Evolutionary conservation across 1,140 invertebrate species (phyloP).

Genomic region (Achatina immaculata): DNA sequence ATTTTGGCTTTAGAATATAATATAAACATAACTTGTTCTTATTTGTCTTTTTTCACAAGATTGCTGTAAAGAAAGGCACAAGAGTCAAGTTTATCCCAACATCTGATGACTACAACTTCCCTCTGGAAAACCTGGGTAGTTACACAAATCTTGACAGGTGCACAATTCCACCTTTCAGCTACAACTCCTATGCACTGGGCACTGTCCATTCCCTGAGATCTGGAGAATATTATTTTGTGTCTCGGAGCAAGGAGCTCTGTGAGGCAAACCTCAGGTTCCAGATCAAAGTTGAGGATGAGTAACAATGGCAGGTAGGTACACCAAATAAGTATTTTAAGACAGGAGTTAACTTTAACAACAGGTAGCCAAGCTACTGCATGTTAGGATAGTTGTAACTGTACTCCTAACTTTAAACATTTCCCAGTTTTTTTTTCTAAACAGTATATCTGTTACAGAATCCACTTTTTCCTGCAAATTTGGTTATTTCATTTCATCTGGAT

Average conservation of each 20-base stretch:
- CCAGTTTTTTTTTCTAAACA: too few species aligned
- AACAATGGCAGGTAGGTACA: not conserved
- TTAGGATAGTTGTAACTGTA: too few species aligned
- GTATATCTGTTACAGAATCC: too few species aligned
- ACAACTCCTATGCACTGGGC: not conserved
- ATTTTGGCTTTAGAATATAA: too few species aligned
- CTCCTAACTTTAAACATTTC: too few species aligned
- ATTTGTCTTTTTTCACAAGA: not conserved
- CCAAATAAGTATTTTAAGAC: too few species aligned
- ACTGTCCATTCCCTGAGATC: not conserved
- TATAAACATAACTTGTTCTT: not conserved
- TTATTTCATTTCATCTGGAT: too few species aligned
- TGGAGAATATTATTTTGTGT: conserved; percentile 27
- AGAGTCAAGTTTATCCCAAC: not conserved
- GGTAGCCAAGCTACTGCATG: too few species aligned
- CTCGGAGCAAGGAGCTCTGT: not conserved
- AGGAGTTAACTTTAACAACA: too few species aligned
- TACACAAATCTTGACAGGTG: conserved; percentile 8
- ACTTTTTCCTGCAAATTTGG: too few species aligned
- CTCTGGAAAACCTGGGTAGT: conserved; percentile 10
- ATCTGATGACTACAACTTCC: not conserved
- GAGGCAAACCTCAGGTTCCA: not conserved
- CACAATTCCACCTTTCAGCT: conserved; percentile 11
- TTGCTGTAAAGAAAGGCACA: conserved; percentile 11
- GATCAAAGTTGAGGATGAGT: conserved; percentile 11